Evolutionary conservation across 2,888 invertebrate species (phyloP).

Genomic region (Phytoseiulus persimilis): DNA sequence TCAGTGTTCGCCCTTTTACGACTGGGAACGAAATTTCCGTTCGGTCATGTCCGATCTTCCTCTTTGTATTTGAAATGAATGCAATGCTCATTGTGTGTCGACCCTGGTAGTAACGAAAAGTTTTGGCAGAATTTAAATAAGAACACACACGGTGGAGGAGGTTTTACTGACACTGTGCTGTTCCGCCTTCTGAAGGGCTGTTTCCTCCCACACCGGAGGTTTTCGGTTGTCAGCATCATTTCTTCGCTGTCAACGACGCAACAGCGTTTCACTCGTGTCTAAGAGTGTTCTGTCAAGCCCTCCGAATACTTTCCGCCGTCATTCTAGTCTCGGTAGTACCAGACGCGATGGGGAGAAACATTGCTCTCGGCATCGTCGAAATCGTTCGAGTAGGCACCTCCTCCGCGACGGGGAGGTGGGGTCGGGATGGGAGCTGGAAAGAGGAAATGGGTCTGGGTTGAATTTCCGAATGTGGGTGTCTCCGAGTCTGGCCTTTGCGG

Average conservation of each 20-base stretch:
- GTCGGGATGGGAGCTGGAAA: not conserved
- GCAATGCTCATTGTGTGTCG: not conserved
- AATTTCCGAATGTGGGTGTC: too few relatives aligned
- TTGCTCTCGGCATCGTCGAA: conserved; percentile 37
- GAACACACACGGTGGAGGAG: not conserved
- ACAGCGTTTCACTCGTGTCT: not conserved
- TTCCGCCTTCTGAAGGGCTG: not conserved
- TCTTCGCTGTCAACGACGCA: not conserved
- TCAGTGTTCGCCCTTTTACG: not conserved
- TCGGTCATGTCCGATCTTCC: not conserved
- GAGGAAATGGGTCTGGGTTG: not conserved
- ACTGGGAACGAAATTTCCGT: not conserved
- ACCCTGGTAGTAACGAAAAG: not conserved
- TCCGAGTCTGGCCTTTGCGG: too few relatives aligned
- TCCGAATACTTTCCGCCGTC: not conserved
- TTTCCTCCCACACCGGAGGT: not conserved
- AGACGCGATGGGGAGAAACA: conserved; percentile 8
- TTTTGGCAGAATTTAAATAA: not conserved
- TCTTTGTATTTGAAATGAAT: not conserved
- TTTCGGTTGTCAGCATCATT: not conserved
- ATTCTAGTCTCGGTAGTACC: conserved; percentile 8
- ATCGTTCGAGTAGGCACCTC: conserved; percentile 34
- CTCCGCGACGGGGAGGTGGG: conserved; percentile 9
- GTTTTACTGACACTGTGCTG: not conserved
- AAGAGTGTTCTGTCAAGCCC: not conserved